Base-by-base conservation (phyloP, 2,113 vertebrate species). In the Hemiscyllium ocellatum region DNA sequence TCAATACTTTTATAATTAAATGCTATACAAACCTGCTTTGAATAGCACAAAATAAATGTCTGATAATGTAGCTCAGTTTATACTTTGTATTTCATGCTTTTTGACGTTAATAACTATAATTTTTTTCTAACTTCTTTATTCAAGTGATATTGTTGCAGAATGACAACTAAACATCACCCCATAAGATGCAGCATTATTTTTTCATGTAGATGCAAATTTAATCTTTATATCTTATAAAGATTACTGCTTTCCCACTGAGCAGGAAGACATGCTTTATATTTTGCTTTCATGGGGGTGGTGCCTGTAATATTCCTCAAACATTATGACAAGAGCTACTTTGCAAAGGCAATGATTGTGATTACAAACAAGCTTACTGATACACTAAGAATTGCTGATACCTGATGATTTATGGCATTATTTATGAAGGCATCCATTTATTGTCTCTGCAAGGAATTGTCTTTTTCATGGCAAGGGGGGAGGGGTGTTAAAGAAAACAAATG, bases 161-260 rank as follows among this genome's bases (percentile, higher is more conserved):
- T 95, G 69, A 76, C 42, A 95, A 72, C 68, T 19, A 95, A 95
- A 70, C 69, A 72, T 50, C 12, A 52, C 69, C 22, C 69, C 52
- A 33, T 33, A 26, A 72, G 69, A 95, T 29, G 22, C 26, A 33
- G 33, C 29, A 37, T 76, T 76, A 13, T 72, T 72, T 52, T 56
- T 72, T 52, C 47, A 72, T 72, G 24, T 52, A 95, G 68, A 95
- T 95, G 69, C 2, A 52, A 72, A 95, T 95, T 26, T 95, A 72
- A 72, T 52, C 13, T 47, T 95, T 89, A 89, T 26, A 56, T 50
- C 56, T 89, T 69, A 94, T 47, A 52, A 47, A 95, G 68, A 70
- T 72, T 72, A 5, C 94, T 95, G 15, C 19, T 69, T 68, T 94
- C n/a, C 91, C 91, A 94, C 91, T 94, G 66, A 94, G 65, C 66